Percentiles rank a stretch among this genome's conserved stretches.
phyloP scores from a whole-genome alignment of 2,797 vertebrate species.

The Decapterus maruadsi region DNA sequence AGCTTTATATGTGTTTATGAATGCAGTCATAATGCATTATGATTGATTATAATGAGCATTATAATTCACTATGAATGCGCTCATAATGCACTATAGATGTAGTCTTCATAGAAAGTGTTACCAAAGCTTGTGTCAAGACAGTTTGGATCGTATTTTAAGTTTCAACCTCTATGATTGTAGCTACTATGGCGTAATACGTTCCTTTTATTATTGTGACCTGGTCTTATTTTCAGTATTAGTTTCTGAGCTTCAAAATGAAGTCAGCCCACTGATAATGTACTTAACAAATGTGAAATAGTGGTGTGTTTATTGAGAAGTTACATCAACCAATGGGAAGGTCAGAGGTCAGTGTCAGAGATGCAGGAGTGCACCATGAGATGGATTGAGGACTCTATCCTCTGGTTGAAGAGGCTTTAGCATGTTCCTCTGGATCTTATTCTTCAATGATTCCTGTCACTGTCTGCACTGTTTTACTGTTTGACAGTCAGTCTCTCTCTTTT shows the following conservation, averaged over 20 bases:
- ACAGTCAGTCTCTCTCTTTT: not conserved
- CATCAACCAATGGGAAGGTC: not conserved
- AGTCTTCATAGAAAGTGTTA: no score
- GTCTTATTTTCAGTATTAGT: not conserved
- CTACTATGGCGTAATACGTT: not conserved
- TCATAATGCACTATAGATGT: no score
- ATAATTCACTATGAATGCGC: no score
- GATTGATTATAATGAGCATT: no score
- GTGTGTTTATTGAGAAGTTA: not conserved
- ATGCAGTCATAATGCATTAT: no score
- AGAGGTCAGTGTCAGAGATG: constrained; percentile 4
- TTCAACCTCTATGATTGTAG: not conserved
- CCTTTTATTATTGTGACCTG: not conserved
- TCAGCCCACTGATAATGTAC: not conserved
- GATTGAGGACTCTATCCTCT: not conserved
- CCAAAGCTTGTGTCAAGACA: no score
- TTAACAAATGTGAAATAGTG: not conserved
- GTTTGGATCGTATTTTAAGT: not conserved
- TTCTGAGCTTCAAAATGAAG: not conserved
- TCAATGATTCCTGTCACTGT: no score
- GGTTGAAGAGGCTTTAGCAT: not conserved
- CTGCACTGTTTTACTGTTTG: not conserved
- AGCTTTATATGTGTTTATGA: no score
- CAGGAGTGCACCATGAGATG: not conserved
- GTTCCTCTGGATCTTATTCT: no score